Percentiles rank a stretch among this genome's conserved stretches.
Conservation (phyloP, 2,888 invertebrate species). For the Eudasyphora cyanicolor region DNA sequence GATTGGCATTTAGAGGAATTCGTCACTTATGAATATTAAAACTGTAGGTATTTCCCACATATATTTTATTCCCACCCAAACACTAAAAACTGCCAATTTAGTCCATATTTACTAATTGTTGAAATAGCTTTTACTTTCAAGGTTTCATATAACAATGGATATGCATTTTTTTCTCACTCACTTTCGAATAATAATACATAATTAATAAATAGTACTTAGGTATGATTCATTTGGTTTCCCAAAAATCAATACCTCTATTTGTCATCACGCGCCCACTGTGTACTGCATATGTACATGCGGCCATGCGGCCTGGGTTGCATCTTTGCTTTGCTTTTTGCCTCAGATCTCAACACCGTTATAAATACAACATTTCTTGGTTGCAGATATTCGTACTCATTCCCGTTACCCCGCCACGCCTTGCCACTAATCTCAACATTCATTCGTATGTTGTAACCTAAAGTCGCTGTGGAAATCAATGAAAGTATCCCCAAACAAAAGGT, state of each 20-base stretch:
- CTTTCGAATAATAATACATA: too few relatives aligned
- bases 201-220: too few relatives aligned
- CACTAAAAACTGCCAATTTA: too few relatives aligned
- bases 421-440: not conserved
- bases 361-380: constrained; percentile 34
- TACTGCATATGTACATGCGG: not conserved
- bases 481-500: constrained; percentile 60
- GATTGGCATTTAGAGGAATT: too few relatives aligned
- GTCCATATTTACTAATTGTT: too few relatives aligned
- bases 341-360: constrained; percentile 63
- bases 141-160: too few relatives aligned
- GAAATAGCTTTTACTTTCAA: too few relatives aligned
- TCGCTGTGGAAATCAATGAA: constrained; percentile 62
- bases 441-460: constrained; percentile 58
- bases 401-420: not conserved
- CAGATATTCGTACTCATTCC: constrained; percentile 9
- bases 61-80: too few relatives aligned
- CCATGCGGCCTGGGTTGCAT: constrained; percentile 43
- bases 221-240: too few relatives aligned
- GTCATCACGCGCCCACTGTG: constrained; percentile 10
- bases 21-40: too few relatives aligned
- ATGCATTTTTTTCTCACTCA: too few relatives aligned
- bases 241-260: not conserved
- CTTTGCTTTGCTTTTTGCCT: constrained; percentile 45
- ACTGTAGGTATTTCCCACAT: too few relatives aligned